These are phyloP conservation scores for Pedicia rivosa DNA, from an alignment of 2,888 invertebrate species.

Conservation along the genomic window DNA sequence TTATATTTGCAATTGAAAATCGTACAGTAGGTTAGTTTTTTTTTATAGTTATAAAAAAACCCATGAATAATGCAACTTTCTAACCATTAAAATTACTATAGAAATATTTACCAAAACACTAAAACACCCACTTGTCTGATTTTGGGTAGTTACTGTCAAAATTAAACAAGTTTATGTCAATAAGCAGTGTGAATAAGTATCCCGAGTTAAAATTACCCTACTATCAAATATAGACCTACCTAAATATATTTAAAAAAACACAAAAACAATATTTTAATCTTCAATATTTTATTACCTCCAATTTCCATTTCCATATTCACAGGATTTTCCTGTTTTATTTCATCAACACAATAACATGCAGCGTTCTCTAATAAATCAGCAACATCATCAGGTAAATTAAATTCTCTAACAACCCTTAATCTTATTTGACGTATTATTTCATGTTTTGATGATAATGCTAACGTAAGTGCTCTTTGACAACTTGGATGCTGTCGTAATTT, in stretches of 20 bases:
- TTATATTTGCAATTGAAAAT: too few species aligned
- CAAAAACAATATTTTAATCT: slow-evolving; percentile 16
- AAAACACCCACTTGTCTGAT: too few species aligned
- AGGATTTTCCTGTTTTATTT: slow-evolving; percentile 21
- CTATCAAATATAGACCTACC: background rate
- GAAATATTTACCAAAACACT: too few species aligned
- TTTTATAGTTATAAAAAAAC: too few species aligned
- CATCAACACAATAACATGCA: slow-evolving; percentile 19
- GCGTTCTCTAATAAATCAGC: slow-evolving; percentile 55
- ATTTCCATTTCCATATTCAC: slow-evolving; percentile 11
- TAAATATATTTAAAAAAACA: background rate
- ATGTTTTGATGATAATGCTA: slow-evolving; percentile 58
- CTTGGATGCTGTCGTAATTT: slow-evolving; percentile 66
- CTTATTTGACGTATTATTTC: slow-evolving; percentile 67
- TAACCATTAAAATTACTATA: too few species aligned
- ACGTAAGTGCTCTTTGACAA: slow-evolving; percentile 59
- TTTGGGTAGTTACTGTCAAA: too few species aligned
- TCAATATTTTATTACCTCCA: slow-evolving; percentile 12
- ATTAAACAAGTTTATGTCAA: too few species aligned
- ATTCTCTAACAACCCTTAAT: slow-evolving; percentile 81
- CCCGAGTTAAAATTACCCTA: too few species aligned
- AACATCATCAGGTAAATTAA: slow-evolving; percentile 80
- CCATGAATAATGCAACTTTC: too few species aligned
- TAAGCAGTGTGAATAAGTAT: too few species aligned
- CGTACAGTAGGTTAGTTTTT: too few species aligned